phyloP scores from a whole-genome alignment of 1,140 invertebrate genomes.

The Cepaea nemoralis region DNA sequence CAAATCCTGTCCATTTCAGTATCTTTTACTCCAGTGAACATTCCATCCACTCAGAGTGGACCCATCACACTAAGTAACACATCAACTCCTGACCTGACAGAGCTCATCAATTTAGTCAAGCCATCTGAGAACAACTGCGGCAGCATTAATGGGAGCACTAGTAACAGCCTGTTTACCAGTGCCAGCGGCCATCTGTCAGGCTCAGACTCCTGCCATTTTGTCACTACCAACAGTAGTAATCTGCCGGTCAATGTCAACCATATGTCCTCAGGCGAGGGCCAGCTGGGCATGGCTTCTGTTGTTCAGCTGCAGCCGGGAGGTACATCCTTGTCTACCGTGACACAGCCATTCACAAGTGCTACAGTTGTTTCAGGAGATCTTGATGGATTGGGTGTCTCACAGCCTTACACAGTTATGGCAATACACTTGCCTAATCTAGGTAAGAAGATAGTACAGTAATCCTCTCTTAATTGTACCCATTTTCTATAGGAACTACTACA shows the following conservation, averaged over 20 bases:
- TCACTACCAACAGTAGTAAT: not conserved
- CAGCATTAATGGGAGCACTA: not conserved
- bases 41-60: not conserved
- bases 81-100: conserved; percentile 37
- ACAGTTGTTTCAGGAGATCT: conserved; percentile 1
- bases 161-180: not conserved
- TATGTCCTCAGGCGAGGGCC: not conserved
- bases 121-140: conserved; percentile 14
- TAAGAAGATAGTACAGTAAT: not conserved
- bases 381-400: conserved; percentile 27
- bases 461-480: no score
- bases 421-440: conserved; percentile 36
- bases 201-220: conserved; percentile 7
- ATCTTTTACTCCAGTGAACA: conserved; percentile 21
- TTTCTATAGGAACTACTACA: no score
- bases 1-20: not conserved
- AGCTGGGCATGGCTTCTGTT: not conserved
- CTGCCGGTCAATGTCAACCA: conserved; percentile 6
- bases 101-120: conserved; percentile 37
- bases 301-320: not conserved
- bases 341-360: conserved; percentile 1
- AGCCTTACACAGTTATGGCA: conserved; percentile 34
- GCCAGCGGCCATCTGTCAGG: not conserved
- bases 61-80: conserved; percentile 25
- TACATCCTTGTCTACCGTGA: not conserved